A percentile compares a stretch with the other conserved stretches of the same genome.
Evolutionary conservation across 2,113 vertebrate genomes (phyloP).

Genomic region (Aphyosemion australe): DNA sequence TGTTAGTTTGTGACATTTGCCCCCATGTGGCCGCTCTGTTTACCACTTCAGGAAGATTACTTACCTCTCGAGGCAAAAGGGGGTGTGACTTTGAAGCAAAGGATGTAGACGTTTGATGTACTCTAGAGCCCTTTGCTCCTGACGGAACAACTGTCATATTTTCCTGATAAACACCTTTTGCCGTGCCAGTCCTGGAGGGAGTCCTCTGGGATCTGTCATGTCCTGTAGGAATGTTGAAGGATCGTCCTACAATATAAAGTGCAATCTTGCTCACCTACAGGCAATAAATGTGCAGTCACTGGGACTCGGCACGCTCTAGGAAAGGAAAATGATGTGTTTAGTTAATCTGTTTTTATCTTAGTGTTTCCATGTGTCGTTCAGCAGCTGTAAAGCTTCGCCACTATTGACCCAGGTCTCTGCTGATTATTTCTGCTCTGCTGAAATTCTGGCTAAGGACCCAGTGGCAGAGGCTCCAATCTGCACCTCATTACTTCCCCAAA

Average conservation of each 20-base stretch:
- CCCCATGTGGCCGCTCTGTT: constrained; percentile 77
- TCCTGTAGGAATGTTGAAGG: constrained; percentile 27
- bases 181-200: constrained; percentile 21
- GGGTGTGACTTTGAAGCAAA: constrained; percentile 14
- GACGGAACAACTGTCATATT: constrained; percentile 48
- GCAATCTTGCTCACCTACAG: background rate
- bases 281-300: background rate
- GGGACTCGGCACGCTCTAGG: background rate
- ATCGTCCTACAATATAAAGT: background rate
- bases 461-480: constrained; percentile 65
- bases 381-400: constrained; percentile 35
- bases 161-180: constrained; percentile 37
- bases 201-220: constrained; percentile 24
- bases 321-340: constrained; percentile 16
- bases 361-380: constrained; percentile 35
- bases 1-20: constrained; percentile 66
- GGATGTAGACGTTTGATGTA: constrained; percentile 37
- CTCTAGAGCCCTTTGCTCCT: constrained; percentile 36
- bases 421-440: constrained; percentile 68
- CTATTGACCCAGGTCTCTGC: constrained; percentile 49
- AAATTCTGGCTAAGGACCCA: constrained; percentile 57
- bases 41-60: constrained; percentile 64
- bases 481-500: constrained; percentile 79
- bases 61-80: constrained; percentile 52
- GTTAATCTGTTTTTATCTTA: constrained; percentile 48